Evolutionary conservation across 2,797 vertebrate genomes (phyloP).

Genomic region (Pelodytes ibericus): DNA sequence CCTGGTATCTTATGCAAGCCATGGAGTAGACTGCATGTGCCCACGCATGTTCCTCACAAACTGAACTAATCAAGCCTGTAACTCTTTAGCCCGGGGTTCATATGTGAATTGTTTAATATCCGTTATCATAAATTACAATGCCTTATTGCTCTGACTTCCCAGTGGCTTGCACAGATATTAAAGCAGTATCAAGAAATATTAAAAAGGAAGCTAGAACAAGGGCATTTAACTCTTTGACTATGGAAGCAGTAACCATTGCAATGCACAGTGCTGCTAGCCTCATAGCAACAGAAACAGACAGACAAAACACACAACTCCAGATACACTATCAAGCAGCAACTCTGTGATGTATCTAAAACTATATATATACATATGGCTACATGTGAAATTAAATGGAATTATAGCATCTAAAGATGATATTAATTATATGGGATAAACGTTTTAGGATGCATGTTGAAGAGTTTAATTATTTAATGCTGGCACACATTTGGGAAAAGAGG

Average conservation of each 20-base stretch:
- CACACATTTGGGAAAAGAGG: no score
- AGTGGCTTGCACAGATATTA: constrained; percentile 16
- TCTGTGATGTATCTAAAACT: no score
- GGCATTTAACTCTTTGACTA: constrained; percentile 3
- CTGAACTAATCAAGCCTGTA: constrained; percentile 39
- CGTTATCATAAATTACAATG: constrained; percentile 28
- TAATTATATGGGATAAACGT: no score
- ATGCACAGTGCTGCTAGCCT: not conserved
- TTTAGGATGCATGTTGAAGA: no score
- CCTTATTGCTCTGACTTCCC: constrained; percentile 28
- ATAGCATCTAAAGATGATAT: no score
- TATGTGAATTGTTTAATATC: constrained; percentile 47
- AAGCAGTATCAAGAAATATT: constrained; percentile 3
- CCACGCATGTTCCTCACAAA: constrained; percentile 40
- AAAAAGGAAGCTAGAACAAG: no score
- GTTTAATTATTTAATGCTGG: no score
- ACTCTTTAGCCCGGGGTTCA: constrained; percentile 41
- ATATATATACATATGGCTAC: no score
- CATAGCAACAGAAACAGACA: not conserved
- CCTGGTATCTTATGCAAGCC: constrained; percentile 1
- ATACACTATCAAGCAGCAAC: no score
- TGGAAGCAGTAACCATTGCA: not conserved
- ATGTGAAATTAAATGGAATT: no score
- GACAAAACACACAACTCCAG: no score
- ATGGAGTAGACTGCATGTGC: not conserved